Evolutionary conservation across 2,113 vertebrate species (phyloP), one percentile per base, ranked within the genome.

Genomic region (Puntigrus tetrazona): DNA sequence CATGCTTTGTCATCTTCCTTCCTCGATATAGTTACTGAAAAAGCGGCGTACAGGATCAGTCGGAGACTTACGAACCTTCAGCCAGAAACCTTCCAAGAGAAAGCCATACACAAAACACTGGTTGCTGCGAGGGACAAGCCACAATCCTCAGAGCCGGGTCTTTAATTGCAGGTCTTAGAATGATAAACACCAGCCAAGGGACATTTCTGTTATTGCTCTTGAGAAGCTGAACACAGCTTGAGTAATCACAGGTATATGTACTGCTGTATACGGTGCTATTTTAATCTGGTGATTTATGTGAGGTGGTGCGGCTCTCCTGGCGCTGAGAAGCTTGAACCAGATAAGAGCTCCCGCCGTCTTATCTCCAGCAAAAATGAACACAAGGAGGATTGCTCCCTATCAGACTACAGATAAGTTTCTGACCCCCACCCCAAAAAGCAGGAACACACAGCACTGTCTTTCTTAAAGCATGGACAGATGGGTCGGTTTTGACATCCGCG

Each of bases 291-390:
- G 82, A 88, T 65, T 84, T 84, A 88, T 85, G 78, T 70, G 31
- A 41, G 81, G 67, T 77, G 67, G 59, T 29, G 59, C 45, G 75
- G 77, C 52, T 50, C 50, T 82, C 36, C 83, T 27, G 61, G 67
- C 31, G 16, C 73, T 31, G n/a, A 29, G 57, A 63, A 70, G 84
- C 65, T 80, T 65, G 57, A 82, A 77, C 76, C 65, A 84, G 89
- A 88, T 89, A 88, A 87, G 67, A 55, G 77, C 65, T 59, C 38
- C 84, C 25, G 70, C 7, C 11, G 50, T 84, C 82, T 88, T 90
- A 90, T 90, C 89, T 86, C 25, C 27, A 74, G 83, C 52, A 70
- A 80, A 87, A 85, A 88, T 85, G 82, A 75, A 85, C 79, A 79
- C 78, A 78, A 52, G 50, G 36, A 63, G 63, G 84, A 86, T 85